phyloP scores from a whole-genome alignment of 2,888 invertebrate species.

The Pristionchus japonicus region DNA sequence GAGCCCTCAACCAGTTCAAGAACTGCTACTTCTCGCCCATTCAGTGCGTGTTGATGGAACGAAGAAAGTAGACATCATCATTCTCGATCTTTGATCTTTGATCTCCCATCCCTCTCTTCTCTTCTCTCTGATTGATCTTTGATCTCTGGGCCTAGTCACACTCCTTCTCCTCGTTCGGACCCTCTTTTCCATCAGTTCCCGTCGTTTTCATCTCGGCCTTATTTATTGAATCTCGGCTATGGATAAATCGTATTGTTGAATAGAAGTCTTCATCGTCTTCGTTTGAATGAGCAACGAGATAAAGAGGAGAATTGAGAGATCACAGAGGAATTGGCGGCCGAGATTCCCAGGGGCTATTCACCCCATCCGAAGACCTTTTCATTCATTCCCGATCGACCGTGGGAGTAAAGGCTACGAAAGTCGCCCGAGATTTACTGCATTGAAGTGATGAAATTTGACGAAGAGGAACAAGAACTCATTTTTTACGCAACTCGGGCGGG shows the following conservation, averaged over 20 bases:
- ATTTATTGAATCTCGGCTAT: constrained; percentile 21
- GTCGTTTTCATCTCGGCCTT: background rate
- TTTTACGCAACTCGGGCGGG: no score
- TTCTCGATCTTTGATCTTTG: background rate
- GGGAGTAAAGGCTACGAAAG: background rate
- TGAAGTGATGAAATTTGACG: background rate
- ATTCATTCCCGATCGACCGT: background rate
- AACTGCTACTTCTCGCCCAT: constrained; percentile 70
- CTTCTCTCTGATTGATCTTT: constrained; percentile 3
- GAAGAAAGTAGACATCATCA: constrained; percentile 48
- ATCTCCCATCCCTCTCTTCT: background rate
- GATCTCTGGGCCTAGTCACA: constrained; percentile 28
- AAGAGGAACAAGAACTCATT: no score
- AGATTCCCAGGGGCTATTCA: background rate
- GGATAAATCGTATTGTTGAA: constrained; percentile 42
- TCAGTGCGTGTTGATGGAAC: constrained; percentile 68
- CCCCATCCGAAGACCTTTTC: background rate
- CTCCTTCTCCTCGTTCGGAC: constrained; percentile 20
- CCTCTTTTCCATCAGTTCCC: constrained; percentile 3
- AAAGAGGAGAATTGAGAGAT: background rate
- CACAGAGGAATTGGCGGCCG: background rate
- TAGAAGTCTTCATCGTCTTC: background rate
- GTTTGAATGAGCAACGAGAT: background rate
- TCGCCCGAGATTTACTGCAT: background rate
- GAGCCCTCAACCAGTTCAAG: constrained; percentile 68